A percentile compares a stretch with the other conserved stretches of the same genome.
These are phyloP conservation scores for Tringa solitaria DNA, from an alignment of 2,113 vertebrate genomes.

Conservation along the genomic window DNA sequence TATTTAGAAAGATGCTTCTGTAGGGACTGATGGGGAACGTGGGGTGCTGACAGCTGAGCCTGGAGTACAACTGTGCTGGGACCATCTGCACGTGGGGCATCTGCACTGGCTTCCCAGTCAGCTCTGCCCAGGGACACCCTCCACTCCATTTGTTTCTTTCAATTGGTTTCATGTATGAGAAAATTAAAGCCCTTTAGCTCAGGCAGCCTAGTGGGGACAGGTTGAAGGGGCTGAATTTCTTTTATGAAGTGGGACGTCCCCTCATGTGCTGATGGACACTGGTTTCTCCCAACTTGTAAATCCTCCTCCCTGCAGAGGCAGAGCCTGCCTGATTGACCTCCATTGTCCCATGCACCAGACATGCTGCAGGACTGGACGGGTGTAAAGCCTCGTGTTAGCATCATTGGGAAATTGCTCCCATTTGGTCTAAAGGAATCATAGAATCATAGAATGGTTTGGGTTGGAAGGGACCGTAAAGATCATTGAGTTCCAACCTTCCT, in stretches of 20 bases:
- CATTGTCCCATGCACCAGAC: rapidly evolving
- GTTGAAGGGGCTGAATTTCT: neutral
- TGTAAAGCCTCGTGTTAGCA: neutral
- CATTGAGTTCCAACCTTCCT: no score
- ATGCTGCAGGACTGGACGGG: neutral
- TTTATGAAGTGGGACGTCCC: neutral
- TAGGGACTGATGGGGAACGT: rapidly evolving
- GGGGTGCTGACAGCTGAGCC: neutral
- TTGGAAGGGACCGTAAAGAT: no score
- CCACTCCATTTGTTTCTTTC: neutral
- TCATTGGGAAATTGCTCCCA: neutral
- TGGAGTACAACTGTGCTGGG: neutral
- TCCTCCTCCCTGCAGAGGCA: neutral
- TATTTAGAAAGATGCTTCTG: neutral
- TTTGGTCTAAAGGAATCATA: neutral
- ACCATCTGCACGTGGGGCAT: neutral
- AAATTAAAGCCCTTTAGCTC: neutral
- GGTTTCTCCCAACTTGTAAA: neutral
- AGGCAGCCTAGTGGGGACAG: neutral
- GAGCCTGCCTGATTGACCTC: neutral
- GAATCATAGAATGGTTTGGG: no score
- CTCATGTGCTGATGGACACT: neutral
- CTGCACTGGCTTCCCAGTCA: neutral
- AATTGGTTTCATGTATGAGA: neutral
- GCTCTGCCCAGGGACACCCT: neutral